Evolutionary conservation across 2,797 vertebrate species (phyloP).

Genomic region (Myoxocephalus aenaeus): DNA sequence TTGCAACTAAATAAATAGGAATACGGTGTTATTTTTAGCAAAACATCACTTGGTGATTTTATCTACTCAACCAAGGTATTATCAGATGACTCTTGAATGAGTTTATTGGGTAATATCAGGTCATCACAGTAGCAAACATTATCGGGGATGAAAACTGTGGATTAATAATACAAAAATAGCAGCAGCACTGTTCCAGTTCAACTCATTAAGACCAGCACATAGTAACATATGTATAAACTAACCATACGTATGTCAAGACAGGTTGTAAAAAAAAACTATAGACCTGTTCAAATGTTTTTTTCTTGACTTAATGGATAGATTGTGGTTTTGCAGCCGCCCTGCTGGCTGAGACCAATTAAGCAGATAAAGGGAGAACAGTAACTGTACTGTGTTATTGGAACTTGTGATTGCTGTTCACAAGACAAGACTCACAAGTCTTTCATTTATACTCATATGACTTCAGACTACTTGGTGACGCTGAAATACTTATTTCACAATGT

Average conservation of each 20-base stretch:
- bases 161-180: not conserved
- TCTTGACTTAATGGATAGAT: not conserved
- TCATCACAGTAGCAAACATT: not conserved
- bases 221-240: not conserved
- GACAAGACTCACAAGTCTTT: slow-evolving; percentile 33
- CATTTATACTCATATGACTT: slow-evolving; percentile 23
- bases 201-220: not conserved
- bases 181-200: not conserved
- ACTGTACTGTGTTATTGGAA: slow-evolving; percentile 36
- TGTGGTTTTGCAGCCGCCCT: slow-evolving; percentile 3
- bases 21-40: not conserved
- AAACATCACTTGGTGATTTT: not conserved
- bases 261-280: not conserved
- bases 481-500: not conserved
- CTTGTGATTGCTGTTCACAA: slow-evolving; percentile 52
- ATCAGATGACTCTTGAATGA: not conserved
- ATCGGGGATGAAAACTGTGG: not conserved
- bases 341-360: slow-evolving; percentile 8
- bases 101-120: slow-evolving; percentile 1
- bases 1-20: slow-evolving; percentile 1
- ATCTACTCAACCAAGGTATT: not conserved
- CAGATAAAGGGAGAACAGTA: slow-evolving; percentile 38
- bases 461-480: not conserved
- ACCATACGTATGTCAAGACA: not conserved
- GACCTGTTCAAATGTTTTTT: not conserved